Conservation (phyloP, 2,113 vertebrate species). For the Pimephales promelas region DNA sequence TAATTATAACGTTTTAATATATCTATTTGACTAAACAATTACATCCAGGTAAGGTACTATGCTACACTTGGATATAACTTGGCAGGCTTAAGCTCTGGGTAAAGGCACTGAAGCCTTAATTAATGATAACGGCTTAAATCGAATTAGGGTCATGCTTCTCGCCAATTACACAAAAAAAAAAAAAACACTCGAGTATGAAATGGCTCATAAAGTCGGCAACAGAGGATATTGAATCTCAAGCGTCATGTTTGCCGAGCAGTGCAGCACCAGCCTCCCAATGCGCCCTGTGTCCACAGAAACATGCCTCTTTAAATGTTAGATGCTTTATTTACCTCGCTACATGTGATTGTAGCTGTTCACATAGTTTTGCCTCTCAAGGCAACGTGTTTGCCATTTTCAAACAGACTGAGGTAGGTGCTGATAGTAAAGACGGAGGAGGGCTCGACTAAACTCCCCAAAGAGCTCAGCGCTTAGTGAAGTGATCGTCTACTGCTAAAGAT, state of each 20-base stretch:
- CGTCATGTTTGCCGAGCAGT: slow-evolving; percentile 50
- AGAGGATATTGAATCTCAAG: slow-evolving; percentile 55
- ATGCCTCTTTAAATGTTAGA: slow-evolving; percentile 29
- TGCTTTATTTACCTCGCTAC: slow-evolving; percentile 41
- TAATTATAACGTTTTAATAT: background rate
- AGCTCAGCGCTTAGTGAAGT: slow-evolving; percentile 37
- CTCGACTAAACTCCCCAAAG: slow-evolving; percentile 34
- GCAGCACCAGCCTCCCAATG: slow-evolving; percentile 14
- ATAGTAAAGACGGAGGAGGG: slow-evolving; percentile 5
- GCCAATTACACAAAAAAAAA: slow-evolving; percentile 58
- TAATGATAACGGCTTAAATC: slow-evolving; percentile 56
- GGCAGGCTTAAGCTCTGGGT: slow-evolving; percentile 36
- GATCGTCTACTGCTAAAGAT: slow-evolving; percentile 40
- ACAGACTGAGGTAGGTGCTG: slow-evolving; percentile 1
- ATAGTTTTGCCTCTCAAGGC: slow-evolving; percentile 34
- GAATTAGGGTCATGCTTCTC: slow-evolving; percentile 55
- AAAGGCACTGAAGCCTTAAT: slow-evolving; percentile 51
- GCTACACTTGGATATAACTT: slow-evolving; percentile 42
- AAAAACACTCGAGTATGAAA: slow-evolving; percentile 39
- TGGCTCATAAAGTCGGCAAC: slow-evolving; percentile 54
- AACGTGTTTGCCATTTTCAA: slow-evolving; percentile 25
- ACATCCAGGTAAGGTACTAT: background rate
- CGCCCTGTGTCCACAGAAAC: slow-evolving; percentile 45
- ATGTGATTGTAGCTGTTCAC: slow-evolving; percentile 27
- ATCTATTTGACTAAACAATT: background rate